Evolutionary conservation across 1,140 invertebrate species (phyloP).

Genomic region (Eumaeus atala): DNA sequence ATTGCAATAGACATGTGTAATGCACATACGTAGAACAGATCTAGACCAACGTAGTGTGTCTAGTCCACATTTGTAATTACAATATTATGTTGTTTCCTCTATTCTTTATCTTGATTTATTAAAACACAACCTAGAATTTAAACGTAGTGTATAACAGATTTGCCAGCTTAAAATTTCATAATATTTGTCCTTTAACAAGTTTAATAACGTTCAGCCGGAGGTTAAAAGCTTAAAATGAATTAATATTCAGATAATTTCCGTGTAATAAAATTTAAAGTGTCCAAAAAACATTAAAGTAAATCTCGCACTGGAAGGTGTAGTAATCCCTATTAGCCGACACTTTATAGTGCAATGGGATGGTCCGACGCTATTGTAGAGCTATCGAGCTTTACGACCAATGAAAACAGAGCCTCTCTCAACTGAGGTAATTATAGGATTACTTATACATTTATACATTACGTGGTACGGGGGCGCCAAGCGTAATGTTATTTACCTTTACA

Average conservation of each 20-base stretch:
- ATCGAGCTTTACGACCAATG: constrained; percentile 59
- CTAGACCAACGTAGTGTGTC: too few relatives aligned
- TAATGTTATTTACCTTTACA: constrained; percentile 23
- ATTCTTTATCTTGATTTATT: too few relatives aligned
- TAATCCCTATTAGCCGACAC: constrained; percentile 61
- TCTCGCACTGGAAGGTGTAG: constrained; percentile 47
- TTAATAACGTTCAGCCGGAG: not conserved
- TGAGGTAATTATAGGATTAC: constrained; percentile 60
- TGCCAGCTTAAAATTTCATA: not conserved
- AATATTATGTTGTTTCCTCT: too few relatives aligned
- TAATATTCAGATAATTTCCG: constrained; percentile 16
- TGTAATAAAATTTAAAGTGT: constrained; percentile 27
- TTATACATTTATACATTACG: constrained; percentile 36
- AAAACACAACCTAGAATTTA: too few relatives aligned
- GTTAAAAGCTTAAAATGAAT: constrained; percentile 10
- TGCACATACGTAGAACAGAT: too few relatives aligned
- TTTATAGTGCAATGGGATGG: constrained; percentile 54
- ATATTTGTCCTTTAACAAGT: not conserved
- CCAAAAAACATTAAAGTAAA: constrained; percentile 47
- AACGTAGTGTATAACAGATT: too few relatives aligned
- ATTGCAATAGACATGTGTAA: too few relatives aligned
- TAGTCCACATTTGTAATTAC: too few relatives aligned
- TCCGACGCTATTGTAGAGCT: constrained; percentile 44
- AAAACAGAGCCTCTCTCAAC: constrained; percentile 49
- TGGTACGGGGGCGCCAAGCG: constrained; percentile 10